phyloP scores from a whole-genome alignment of 2,888 invertebrate genomes.

The Cheilosia impressa region DNA sequence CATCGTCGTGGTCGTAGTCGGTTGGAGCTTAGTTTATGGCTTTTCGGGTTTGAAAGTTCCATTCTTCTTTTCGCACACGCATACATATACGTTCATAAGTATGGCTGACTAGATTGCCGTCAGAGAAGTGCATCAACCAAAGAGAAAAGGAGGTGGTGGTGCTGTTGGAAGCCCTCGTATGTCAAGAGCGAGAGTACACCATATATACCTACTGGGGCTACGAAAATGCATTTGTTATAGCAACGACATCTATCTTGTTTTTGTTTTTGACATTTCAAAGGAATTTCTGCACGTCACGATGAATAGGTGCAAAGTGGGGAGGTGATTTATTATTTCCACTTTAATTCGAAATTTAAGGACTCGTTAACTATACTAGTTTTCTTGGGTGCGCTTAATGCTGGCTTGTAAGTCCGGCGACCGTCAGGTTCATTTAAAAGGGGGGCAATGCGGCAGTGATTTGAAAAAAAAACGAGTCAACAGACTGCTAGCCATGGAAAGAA shows the following conservation, averaged over 20 bases:
- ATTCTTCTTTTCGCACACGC: conserved; percentile 46
- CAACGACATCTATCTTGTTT: conserved; percentile 74
- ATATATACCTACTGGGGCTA: conserved; percentile 2
- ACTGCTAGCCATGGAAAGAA: no score
- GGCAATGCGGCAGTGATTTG: neutral
- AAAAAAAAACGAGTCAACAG: neutral
- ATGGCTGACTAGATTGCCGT: conserved; percentile 67
- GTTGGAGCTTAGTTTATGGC: conserved; percentile 63
- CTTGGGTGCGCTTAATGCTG: conserved; percentile 13
- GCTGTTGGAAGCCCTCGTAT: conserved; percentile 47
- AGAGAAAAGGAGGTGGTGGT: neutral
- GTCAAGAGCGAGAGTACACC: conserved; percentile 43
- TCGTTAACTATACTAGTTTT: conserved; percentile 7
- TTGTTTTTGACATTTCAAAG: conserved; percentile 74
- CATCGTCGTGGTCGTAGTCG: neutral
- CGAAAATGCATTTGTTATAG: conserved; percentile 71
- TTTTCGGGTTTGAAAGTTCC: conserved; percentile 63
- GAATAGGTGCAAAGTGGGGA: conserved; percentile 70
- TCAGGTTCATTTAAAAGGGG: neutral
- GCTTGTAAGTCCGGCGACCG: no score
- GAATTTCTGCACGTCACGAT: conserved; percentile 64
- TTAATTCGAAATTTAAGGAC: conserved; percentile 61
- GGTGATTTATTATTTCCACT: conserved; percentile 73
- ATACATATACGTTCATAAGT: neutral
- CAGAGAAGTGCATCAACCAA: conserved; percentile 52